Base-by-base conservation (phyloP, 2,113 vertebrate genomes). In the Propithecus coquereli region DNA sequence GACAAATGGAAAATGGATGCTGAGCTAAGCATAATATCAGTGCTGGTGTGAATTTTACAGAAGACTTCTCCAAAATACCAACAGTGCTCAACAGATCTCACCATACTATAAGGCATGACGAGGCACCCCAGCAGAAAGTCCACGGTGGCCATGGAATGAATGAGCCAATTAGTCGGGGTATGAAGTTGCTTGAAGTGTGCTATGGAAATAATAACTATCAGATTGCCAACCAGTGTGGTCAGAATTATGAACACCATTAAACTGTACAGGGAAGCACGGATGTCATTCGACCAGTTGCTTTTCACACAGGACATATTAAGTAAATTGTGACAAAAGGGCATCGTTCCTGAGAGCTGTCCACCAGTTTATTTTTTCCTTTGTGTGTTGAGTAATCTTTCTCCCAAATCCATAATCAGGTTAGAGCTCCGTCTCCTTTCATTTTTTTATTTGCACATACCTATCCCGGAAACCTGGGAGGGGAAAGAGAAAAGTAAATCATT, bases 51-150 rank as follows among this genome's bases (percentile, higher is more conserved):
- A 85, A 99, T 96, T 97, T 99, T 99, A 97, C 99, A 99, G 95
- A 99, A 98, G 68, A 98, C 25, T 8, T 99, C 96, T 23, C 99
- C 99, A 81, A 99, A 99, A 94, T 99, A 98, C 99, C 99, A 99
- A 84, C 98, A 99, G n/a, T 98, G 97, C 81, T 99, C 99, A 57
- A 99, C 97, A 1, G 99, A 99, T 70, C 98, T 98, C 74, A 99
- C 98, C 99, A 99, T 99, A 84, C 99, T 99, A 54, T 98, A 99
- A 23, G 99, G 99, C 99, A 99, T 99, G 94, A 99, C 50, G 87
- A 99, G 47, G 47, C 97, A 97, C 43, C 99, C 99, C 74, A 99
- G 94, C 11, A 99, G 97, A 54, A 99, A 98, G 96, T 99, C 99
- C 32, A 97, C 98, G 0, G 97, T 96, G 59, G 99, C 98, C 98